Percentiles rank a stretch among this genome's conserved stretches.
Evolutionary conservation across 2,113 vertebrate species (phyloP).

Genomic region (Theropithecus gelada): DNA sequence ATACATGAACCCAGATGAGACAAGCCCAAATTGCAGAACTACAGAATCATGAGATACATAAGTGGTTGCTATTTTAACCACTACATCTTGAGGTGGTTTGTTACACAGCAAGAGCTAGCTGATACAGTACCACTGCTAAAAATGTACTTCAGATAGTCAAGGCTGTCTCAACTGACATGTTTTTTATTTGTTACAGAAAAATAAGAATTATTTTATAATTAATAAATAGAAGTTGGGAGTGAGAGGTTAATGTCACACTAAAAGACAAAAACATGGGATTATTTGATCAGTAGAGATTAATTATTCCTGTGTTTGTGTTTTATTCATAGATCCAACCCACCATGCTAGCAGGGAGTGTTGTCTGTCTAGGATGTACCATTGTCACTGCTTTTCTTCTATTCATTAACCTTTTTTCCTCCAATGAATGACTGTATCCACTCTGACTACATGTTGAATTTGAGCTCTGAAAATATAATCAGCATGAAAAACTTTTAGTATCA

Average conservation of each 20-base stretch:
- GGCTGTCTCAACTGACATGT: neutral
- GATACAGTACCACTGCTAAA: neutral
- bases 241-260: neutral
- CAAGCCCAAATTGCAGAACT: neutral
- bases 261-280: constrained; percentile 16
- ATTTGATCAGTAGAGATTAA: neutral
- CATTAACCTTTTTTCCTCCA: neutral
- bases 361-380: neutral
- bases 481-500: constrained; percentile 29
- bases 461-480: constrained; percentile 49
- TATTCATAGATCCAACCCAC: neutral
- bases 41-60: neutral
- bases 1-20: neutral
- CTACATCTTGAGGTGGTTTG: neutral
- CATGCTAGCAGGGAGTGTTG: neutral
- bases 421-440: neutral
- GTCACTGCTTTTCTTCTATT: neutral
- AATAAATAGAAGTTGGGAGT: neutral
- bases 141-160: neutral
- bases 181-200: constrained; percentile 8
- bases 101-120: neutral
- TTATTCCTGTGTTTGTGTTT: neutral
- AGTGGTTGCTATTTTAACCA: neutral
- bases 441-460: constrained; percentile 12
- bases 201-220: constrained; percentile 1